These are phyloP conservation scores for Halichoerus grypus DNA, from an alignment of 2,113 vertebrate genomes.

Conservation along the genomic window DNA sequence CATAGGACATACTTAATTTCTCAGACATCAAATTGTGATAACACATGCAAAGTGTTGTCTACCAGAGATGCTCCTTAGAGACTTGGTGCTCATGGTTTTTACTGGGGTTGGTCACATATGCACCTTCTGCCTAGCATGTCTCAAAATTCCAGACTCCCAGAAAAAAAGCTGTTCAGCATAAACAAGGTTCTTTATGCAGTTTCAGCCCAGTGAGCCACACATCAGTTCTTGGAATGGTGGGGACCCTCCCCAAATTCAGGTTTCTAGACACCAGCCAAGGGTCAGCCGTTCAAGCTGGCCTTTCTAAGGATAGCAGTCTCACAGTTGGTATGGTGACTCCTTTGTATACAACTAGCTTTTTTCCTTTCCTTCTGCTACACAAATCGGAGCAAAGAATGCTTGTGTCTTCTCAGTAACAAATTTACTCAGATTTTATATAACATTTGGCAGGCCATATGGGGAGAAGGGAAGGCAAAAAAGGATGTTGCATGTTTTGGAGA, in stretches of 20 bases:
- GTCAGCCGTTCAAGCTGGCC: not conserved
- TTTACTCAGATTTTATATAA: conserved; percentile 18
- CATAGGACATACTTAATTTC: not conserved
- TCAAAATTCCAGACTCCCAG: not conserved
- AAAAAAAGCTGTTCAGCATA: not conserved
- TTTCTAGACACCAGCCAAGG: not conserved
- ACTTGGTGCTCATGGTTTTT: not conserved
- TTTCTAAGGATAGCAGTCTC: not conserved
- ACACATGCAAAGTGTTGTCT: not conserved
- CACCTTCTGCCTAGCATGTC: not conserved
- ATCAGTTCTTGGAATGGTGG: not conserved
- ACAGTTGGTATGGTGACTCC: not conserved
- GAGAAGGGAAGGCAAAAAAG: not conserved
- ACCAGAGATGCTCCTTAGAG: not conserved
- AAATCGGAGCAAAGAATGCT: conserved; percentile 11
- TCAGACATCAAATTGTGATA: not conserved
- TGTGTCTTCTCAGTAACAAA: not conserved
- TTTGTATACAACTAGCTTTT: not conserved
- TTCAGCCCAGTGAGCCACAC: not conserved
- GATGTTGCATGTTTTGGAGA: not conserved
- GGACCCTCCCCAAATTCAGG: not conserved
- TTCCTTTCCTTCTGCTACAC: not conserved
- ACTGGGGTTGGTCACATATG: not conserved
- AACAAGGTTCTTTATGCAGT: not conserved
- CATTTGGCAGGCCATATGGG: not conserved